Base-by-base conservation (phyloP, 2,797 vertebrate species). In the Coregonus suidteri region DNA sequence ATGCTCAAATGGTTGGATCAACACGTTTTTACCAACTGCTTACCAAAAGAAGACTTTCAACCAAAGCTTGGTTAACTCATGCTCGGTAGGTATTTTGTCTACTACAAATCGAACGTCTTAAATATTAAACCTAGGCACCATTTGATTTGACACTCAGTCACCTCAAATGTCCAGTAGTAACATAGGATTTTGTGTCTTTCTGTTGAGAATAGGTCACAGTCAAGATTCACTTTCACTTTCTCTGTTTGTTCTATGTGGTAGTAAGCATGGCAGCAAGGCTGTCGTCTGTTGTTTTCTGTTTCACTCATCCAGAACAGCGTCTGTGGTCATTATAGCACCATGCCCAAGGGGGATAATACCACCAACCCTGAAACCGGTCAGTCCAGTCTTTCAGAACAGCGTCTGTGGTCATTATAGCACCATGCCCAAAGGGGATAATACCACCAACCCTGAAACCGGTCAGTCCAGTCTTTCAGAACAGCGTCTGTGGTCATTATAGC, bases 351-450 rank as follows among this genome's bases (percentile, higher is more conserved):
- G 25, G 25, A 25, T 25, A 25, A 25, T 25, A 25, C 25, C 25
- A 25, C 25, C 25, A 25, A 25, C 25, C 25, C 25, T 25, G 25
- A 25, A 25, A 25, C 25, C 25, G 25, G 25, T 25, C 25, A 25
- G 25, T 25, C 25, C 25, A 25, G 25, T 25, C 25, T 25, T 25
- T 25, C 25, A 25, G 25, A 25, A 25, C 25, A 25, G 25, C 25
- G 25, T 62, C 6, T 30, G 59, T 30, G 72, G 65, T 35, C 51
- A 20, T 37, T 18, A 3, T 34, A 66, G 20, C 77, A n/a, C 72
- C 71, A 93, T 93, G 92, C 65, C 71, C 34, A 75, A 25, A 25
- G 25, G 25, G 25, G 25, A 25, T 25, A 25, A 25, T 25, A 25
- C 25, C 25, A 25, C 25, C 25, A 25, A 25, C 25, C 25, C 25